Conservation (phyloP, 2,888 invertebrate genomes). For the Eupelmus urozonus region DNA sequence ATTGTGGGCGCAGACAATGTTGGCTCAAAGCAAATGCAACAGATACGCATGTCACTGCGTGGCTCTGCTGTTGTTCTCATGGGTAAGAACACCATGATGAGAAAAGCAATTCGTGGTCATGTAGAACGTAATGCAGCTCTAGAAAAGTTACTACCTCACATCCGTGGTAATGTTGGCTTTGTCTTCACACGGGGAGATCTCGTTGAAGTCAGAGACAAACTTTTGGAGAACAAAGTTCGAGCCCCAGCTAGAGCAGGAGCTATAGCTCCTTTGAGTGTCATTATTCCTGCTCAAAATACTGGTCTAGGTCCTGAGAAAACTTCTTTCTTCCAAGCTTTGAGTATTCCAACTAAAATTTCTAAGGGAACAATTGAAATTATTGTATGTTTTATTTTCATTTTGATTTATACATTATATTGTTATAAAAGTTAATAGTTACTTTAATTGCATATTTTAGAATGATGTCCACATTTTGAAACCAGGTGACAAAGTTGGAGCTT, state of each 20-base stretch:
- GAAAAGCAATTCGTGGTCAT: slow-evolving; percentile 98
- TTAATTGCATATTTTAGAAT: slow-evolving; percentile 78
- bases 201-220: slow-evolving; percentile 92
- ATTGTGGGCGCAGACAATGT: slow-evolving; percentile 99
- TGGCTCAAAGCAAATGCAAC: slow-evolving; percentile 99
- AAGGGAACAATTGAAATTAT: slow-evolving; percentile 99
- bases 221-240: slow-evolving; percentile 97
- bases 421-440: not conserved
- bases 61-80: slow-evolving; percentile 95
- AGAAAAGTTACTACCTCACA: slow-evolving; percentile 96
- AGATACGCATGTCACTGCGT: slow-evolving; percentile 96
- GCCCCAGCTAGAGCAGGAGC: slow-evolving; percentile 99
- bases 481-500: slow-evolving; percentile 98
- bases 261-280: slow-evolving; percentile 95
- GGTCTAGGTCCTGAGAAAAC: slow-evolving; percentile 99
- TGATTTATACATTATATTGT: not conserved
- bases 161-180: slow-evolving; percentile 98
- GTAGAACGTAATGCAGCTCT: slow-evolving; percentile 94
- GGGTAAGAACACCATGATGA: slow-evolving; percentile 99
- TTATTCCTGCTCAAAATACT: slow-evolving; percentile 99
- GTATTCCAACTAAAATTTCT: slow-evolving; percentile 99
- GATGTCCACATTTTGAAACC: slow-evolving; percentile 94
- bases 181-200: slow-evolving; percentile 98
- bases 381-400: slow-evolving; percentile 77
- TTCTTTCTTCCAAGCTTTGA: slow-evolving; percentile 99